Base-by-base conservation (phyloP, 2,113 vertebrate genomes). In the Mormoops blainvillei region DNA sequence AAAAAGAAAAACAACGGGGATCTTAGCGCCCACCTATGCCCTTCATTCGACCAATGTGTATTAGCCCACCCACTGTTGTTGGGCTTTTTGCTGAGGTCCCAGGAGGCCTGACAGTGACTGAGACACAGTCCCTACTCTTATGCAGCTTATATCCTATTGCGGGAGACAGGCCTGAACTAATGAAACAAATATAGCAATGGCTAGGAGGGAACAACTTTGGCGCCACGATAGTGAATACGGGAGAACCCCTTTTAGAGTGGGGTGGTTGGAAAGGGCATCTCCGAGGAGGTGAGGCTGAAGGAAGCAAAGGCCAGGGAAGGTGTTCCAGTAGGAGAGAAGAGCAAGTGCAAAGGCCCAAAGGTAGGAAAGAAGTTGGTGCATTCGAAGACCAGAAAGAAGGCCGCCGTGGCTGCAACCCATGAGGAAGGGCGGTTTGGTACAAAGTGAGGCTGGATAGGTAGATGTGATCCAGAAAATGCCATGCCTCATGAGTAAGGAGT, bases 291-390 rank as follows among this genome's bases (percentile, higher is more conserved):
- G n/a, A 71, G 71, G 58, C 2, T 31, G 43, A 15, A 84, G 45
- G 73, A 77, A 50, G 45, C 13, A 20, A 94, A 67, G 43, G 22
- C 63, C 41, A 24, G 36, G 26, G 45, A 43, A 85, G 43, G 67
- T 65, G 45, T 38, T 56, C 54, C 26, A 31, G 43, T 2, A 45
- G 56, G 76, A 2, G 22, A 74, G 16, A 41, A 56, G 0, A 90
- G 45, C 26, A 24, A 2, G 31, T 85, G 67, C 82, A 91, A 96
- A 96, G 73, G 78, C 50, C 90, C 96, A 41, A 80, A 1, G 80
- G 78, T 58, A 8, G 74, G 48, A 48, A 52, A 71, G 71, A 31
- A 88, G 48, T 20, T 28, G 12, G 52, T 10, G 1, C 50, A 18
- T 31, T 28, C 4, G 7, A 85, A 10, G 26, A 22, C 18, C 38